Evolutionary conservation across 2,888 invertebrate genomes (phyloP), one percentile per base, ranked within the genome.

Genomic region (Drosophila prostipennis): DNA sequence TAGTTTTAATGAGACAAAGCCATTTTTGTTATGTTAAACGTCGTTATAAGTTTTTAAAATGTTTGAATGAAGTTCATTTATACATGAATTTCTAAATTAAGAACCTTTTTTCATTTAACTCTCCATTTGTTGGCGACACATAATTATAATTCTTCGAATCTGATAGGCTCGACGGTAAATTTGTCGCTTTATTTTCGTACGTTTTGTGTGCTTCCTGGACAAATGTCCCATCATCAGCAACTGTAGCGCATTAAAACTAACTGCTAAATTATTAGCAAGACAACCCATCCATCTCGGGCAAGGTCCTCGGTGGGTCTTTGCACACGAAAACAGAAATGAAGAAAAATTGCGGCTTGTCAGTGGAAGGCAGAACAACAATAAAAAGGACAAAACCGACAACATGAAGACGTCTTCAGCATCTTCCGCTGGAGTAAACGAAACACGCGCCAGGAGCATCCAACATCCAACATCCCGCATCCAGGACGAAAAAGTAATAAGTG

Each of bases 271-370:
- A 82, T 85, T 87, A 82, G 76, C 71, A 78, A 85, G 82, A 56
- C 65, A 85, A 77, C 85, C 82, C 85, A 87, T 82, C 79, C 78
- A 82, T 87, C 85, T 87, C 65, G 45, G 42, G 40, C 19, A 42
- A 64, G 73, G 69, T 59, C 61, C 57, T 76, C 52, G 55, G 51
- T 48, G 52, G 67, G 37, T 67, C 54, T 49, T 58, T 39, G 59
- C 55, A 52, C 53, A 60, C 43, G 59, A 63, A 60, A 46, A 57
- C 60, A 70, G 70, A 73, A 83, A 83, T 85, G 86, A 88, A 83
- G 83, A 83, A 78, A 87, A 83, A 83, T 82, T 78, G 78, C 80
- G 78, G 88, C 74, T 69, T 78, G 88, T 80, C 88, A 86, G 83
- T 80, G 72, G 64, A 76, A 82, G 86, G 74, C 83, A 86, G 72